Evolutionary conservation across 2,797 vertebrate genomes (phyloP), one percentile per base, ranked within the genome.

Genomic region (Manis pentadactyla): DNA sequence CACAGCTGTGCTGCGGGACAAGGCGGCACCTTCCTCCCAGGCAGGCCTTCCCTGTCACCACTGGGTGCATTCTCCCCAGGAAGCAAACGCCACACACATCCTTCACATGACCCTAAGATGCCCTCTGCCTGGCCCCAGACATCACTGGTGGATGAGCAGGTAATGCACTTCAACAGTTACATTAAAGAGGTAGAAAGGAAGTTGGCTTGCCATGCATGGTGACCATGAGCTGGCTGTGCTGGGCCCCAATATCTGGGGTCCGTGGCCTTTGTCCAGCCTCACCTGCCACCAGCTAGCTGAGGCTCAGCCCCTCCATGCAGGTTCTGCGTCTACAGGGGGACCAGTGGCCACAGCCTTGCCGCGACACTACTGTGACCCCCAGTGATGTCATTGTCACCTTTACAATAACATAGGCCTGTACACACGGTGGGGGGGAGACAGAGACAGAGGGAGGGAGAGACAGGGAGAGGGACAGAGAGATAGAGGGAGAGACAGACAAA

Each of bases 101-200:
- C 53, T 17, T 46, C 17, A 15, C 4, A 12, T 15, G 1, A 37
- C 12, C 31, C 66, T 37, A 15, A 15, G 1, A 3, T 0, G 1
- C 51, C 31, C 9, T 12, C 39, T 12, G 31, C 51, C 53, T 1
- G 3, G 64, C 59, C 31, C 19, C 0, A 7, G 53, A 53, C 6
- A 0, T 29, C 37, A 5, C 1, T 10, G 18, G 15, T 3, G 37
- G 23, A 34, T 85, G 29, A 1, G 91, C 18, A 0, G 25, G 55
- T 3, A 1, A 31, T 0, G 14, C 25, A 18, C 4, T 12, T 31
- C 46, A 21, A 7, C 31, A 3, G 0, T n/a, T 8, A 5, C 4
- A 0, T 18, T 39, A 19, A 10, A 23, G 37, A 55, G 37, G 3
- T 19, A 31, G 29, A 57, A 12, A 27, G 7, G 10, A 42, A 9